Base-by-base conservation (phyloP, 2,888 invertebrate genomes). In the Eristalis arbustorum region DNA sequence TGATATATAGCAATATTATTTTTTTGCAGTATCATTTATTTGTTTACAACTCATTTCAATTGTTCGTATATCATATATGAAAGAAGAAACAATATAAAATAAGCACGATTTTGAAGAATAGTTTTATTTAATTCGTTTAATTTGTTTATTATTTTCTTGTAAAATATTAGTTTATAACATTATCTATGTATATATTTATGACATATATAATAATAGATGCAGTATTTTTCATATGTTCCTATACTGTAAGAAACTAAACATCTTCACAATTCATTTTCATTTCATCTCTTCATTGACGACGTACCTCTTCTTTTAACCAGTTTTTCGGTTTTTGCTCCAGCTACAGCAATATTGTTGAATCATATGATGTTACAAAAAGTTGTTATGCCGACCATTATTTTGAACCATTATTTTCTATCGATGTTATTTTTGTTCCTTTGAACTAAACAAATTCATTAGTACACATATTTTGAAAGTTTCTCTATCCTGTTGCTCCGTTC, bases 401-500 rank as follows among this genome's bases (percentile, higher is more conserved):
- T 31, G 40, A 18, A n/a, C n/a, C n/a, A n/a, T n/a, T n/a, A n/a
- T n/a, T 31, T 62, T 49, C 3, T 8, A 22, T 42, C 40, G 8
- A 11, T 67, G 10, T 67, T n/a, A 28, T 40, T 63, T 42, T 2
- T 62, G 57, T 68, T 42, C 31, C 13, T 37, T 22, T 63, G 31
- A 76, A 62, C 28, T 67, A 80, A 63, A 64, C 34, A 76, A 72
- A 72, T 62, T 68, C 49, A 66, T 72, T 66, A 56, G 42, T 69
- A 74, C 59, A 37, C 22, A 77, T 73, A 57, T 34, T 22, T 68
- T 18, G n/a, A 61, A 68, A 68, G 85, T 82, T 42, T 79, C 87
- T 78, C 87, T 87, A 87, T 87, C 87, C 87, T 87, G 87, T 68
- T 74, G 71, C 73, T 67, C 63, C 18, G 63, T 75, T 59, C 57